A percentile compares a stretch with the other conserved stretches of the same genome.
Conservation (phyloP, 2,888 invertebrate species). For the Amphimallon solstitiale region DNA sequence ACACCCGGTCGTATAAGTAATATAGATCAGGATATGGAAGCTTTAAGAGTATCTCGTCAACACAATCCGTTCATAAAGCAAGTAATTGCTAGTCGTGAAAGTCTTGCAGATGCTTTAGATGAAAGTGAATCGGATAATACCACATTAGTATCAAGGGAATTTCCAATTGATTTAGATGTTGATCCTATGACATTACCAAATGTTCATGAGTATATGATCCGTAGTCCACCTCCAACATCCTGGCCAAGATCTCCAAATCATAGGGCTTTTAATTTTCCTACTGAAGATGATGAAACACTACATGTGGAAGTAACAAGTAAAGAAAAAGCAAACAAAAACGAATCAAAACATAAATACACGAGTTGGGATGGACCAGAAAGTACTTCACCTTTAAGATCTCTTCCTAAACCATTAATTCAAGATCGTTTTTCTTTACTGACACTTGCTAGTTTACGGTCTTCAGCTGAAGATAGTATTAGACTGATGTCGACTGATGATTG, state of each 20-base stretch:
- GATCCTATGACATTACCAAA: slow-evolving; percentile 81
- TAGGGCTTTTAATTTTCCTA: slow-evolving; percentile 68
- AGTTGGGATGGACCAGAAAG: slow-evolving; percentile 57
- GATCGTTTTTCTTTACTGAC: slow-evolving; percentile 67
- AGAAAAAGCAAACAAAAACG: slow-evolving; percentile 50
- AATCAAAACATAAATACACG: slow-evolving; percentile 57
- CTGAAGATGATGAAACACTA: slow-evolving; percentile 62
- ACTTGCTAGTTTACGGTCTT: slow-evolving; percentile 65
- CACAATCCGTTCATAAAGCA: slow-evolving; percentile 86
- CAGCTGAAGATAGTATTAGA: slow-evolving; percentile 67
- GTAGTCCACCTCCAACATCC: slow-evolving; percentile 82
- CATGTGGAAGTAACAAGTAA: slow-evolving; percentile 59
- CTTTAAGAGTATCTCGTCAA: slow-evolving; percentile 80
- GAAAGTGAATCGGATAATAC: slow-evolving; percentile 81
- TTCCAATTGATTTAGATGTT: slow-evolving; percentile 68
- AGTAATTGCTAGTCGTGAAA: slow-evolving; percentile 83
- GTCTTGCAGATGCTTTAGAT: slow-evolving; percentile 77
- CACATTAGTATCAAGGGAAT: slow-evolving; percentile 79
- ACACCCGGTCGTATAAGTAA: slow-evolving; percentile 80
- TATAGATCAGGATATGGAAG: slow-evolving; percentile 87
- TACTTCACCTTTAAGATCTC: slow-evolving; percentile 54
- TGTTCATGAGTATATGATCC: slow-evolving; percentile 84
- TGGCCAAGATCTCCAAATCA: slow-evolving; percentile 75
- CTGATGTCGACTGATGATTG: slow-evolving; percentile 64
- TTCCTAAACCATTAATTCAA: slow-evolving; percentile 55